Evolutionary conservation across 1,140 invertebrate species (phyloP), one percentile per base, ranked within the genome.

Genomic region (Eulimnadia texana): DNA sequence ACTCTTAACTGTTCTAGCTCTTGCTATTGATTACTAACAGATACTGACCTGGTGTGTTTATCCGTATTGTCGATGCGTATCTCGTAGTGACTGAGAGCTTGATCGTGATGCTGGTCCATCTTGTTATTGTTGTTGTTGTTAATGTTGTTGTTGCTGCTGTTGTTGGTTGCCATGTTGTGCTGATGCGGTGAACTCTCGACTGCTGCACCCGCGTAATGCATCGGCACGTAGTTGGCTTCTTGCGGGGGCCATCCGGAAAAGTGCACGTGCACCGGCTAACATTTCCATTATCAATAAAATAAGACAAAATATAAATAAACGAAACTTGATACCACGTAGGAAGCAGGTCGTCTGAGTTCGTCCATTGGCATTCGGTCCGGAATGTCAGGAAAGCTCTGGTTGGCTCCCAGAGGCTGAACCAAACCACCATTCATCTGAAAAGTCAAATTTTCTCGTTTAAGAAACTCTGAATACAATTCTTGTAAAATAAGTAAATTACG

Each of bases 281-380:
- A n/a, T n/a, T n/a, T n/a, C n/a, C n/a, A n/a, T n/a, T n/a, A n/a
- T n/a, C n/a, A n/a, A n/a, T n/a, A n/a, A n/a, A n/a, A 28, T 33
- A 58, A 29, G 1, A 25, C 2, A 2, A 11, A 54, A 23, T 13
- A 6, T 20, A 54, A 23, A 25, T 16, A 54, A 54, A 42, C 6
- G 16, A 42, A n/a, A n/a, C n/a, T n/a, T n/a, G n/a, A n/a, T 61
- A 61, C 60, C 60, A 61, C 22, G 25, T 61, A 61, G 11, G 60
- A 52, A 20, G 60, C 60, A 16, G 60, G 60, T 61, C 60, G 51
- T 29, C 53, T 50, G 50, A 61, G 53, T 33, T 61, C 60, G 3
- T 61, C 60, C 23, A n/a, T n/a, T n/a, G n/a, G n/a, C n/a, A n/a
- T n/a, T n/a, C n/a, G n/a, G n/a, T n/a, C n/a, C n/a, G n/a, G n/a